phyloP scores from a whole-genome alignment of 1,140 invertebrate species.

The Pogonomyrmex barbatus region DNA sequence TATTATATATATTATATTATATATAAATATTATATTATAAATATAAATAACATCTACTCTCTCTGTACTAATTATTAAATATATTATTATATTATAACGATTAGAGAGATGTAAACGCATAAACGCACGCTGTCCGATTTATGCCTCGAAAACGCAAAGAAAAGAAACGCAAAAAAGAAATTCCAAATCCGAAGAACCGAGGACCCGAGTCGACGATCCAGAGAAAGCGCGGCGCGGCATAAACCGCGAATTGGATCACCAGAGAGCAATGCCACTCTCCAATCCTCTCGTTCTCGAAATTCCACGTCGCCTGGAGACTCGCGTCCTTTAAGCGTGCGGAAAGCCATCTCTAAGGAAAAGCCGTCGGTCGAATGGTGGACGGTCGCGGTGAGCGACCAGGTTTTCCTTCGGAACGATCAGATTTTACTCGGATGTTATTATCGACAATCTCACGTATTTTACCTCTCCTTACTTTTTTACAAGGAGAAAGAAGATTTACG shows the following conservation, averaged over 20 bases:
- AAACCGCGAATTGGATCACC: conserved; percentile 32
- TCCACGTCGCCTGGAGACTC: conserved; percentile 21
- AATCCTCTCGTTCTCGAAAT: conserved; percentile 33
- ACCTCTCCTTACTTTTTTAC: neutral
- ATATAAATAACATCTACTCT: conserved; percentile 83
- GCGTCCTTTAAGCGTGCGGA: conserved; percentile 9
- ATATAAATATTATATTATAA: conserved; percentile 82
- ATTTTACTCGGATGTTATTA: neutral
- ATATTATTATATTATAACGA: conserved; percentile 84
- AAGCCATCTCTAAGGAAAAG: neutral
- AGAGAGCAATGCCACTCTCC: neutral
- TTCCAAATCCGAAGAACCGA: conserved; percentile 31
- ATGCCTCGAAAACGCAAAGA: conserved; percentile 44
- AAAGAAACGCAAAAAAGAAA: conserved; percentile 35
- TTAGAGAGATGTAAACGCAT: conserved; percentile 77
- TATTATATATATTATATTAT: conserved; percentile 70
- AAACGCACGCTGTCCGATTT: conserved; percentile 75
- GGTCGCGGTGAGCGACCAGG: neutral
- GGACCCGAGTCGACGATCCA: conserved; percentile 16
- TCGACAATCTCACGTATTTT: neutral
- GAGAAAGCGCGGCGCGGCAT: neutral
- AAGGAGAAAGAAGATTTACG: neutral
- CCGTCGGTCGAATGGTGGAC: neutral
- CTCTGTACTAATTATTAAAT: conserved; percentile 85
- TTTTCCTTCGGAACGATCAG: neutral